Conservation (phyloP, 2,113 vertebrate species). For the Ariopsis seemanni region DNA sequence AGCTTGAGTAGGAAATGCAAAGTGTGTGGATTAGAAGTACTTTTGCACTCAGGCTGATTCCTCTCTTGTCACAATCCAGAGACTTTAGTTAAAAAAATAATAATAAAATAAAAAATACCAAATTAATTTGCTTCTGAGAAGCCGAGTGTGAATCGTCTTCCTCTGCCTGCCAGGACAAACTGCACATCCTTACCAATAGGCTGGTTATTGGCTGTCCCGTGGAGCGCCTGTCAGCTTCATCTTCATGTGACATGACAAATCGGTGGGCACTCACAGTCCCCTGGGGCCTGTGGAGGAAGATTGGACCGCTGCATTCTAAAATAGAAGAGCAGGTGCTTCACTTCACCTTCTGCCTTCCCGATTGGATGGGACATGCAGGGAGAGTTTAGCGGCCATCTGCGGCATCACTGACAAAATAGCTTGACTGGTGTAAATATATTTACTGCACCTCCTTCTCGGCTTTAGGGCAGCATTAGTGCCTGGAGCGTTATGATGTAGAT, state of each 20-base stretch:
- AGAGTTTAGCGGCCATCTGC: slow-evolving; percentile 46
- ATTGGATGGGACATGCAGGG: slow-evolving; percentile 41
- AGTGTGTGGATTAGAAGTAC: slow-evolving; percentile 14
- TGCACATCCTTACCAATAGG: slow-evolving; percentile 54
- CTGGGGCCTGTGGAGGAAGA: slow-evolving; percentile 8
- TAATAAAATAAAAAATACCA: slow-evolving; percentile 54
- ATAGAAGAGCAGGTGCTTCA: slow-evolving; percentile 32
- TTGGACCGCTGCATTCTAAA: slow-evolving; percentile 50
- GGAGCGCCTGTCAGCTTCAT: slow-evolving; percentile 64
- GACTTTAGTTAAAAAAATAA: slow-evolving; percentile 27
- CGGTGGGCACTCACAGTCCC: slow-evolving; percentile 49
- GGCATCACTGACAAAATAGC: slow-evolving; percentile 42
- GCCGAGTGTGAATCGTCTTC: slow-evolving; percentile 46
- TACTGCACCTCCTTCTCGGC: not conserved
- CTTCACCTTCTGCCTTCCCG: slow-evolving; percentile 33
- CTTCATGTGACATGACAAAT: slow-evolving; percentile 70
- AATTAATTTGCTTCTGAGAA: slow-evolving; percentile 60
- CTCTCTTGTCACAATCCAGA: slow-evolving; percentile 50
- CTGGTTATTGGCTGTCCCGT: slow-evolving; percentile 62
- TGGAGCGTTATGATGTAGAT: not conserved
- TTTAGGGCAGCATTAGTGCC: slow-evolving; percentile 1
- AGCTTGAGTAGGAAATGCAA: not conserved
- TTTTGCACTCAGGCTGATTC: slow-evolving; percentile 41
- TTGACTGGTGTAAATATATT: slow-evolving; percentile 53
- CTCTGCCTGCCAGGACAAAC: not conserved